Evolutionary conservation across 2,113 vertebrate species (phyloP), one percentile per base, ranked within the genome.

Genomic region (Neopipo cinnamomea): DNA sequence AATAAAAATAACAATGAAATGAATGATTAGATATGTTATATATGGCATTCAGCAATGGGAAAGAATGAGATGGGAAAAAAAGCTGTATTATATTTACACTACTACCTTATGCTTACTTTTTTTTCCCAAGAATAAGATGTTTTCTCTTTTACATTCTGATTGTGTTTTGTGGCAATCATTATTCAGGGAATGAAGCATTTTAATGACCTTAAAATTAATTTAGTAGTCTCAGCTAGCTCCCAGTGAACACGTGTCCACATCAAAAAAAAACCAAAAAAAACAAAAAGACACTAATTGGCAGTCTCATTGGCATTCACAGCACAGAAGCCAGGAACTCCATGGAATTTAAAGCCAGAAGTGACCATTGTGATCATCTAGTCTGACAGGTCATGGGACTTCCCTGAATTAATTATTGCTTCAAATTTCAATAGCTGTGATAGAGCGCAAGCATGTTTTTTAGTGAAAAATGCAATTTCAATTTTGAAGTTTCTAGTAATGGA

Each of bases 131-230:
- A 93, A 70, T 42, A 90, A 92, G 44, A 88, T 66, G 52, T 55
- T 66, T 90, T 95, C 77, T 88, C 53, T 91, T 95, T 82, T 67
- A 71, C 68, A 81, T 95, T 96, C 83, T 84, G 84, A 73, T 84
- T 89, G 44, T 89, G 67, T 56, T 97, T 87, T 81, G 68, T 94
- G 90, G 70, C 78, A 90, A 88, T 79, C 84, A 91, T 94, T 96
- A 93, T 96, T 96, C 96, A 89, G 68, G 25, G 91, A 93, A 85
- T 42, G 58, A 80, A 83, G 87, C 77, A 87, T 94, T 92, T 85
- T 97, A 96, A 91, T 96, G 85, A 89, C 89, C 95, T 85, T 85
- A 93, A 97, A 97, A 97, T 95, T 95, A 96, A 96, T 97, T 96
- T 97, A 93, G 74, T 92, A 83, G 70, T 90, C 79, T 92, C 88